phyloP scores from a whole-genome alignment of 2,888 invertebrate species.

The Andrena bicolor region DNA sequence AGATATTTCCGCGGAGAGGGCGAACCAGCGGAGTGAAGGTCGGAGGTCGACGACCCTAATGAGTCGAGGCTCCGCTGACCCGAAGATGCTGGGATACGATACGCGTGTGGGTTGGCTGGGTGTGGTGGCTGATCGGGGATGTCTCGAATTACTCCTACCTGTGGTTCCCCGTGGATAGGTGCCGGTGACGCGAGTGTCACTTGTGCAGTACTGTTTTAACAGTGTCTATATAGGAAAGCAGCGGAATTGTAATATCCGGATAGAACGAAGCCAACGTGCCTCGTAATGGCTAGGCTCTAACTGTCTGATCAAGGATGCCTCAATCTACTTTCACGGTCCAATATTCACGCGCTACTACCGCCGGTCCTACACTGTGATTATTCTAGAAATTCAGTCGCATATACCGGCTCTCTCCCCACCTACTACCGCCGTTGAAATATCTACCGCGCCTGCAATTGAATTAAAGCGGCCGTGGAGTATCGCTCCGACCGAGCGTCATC shows the following conservation, averaged over 20 bases:
- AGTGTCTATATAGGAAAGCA: no score
- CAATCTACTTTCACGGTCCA: no score
- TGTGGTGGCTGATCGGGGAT: background rate
- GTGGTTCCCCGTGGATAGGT: no score
- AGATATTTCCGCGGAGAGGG: background rate
- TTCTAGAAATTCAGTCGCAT: no score
- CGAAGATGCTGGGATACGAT: background rate
- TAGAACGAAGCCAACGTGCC: background rate
- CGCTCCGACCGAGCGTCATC: no score
- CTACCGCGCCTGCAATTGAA: no score
- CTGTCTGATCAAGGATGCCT: background rate
- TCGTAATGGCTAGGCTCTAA: constrained; percentile 7
- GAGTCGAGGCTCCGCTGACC: constrained; percentile 21
- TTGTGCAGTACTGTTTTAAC: no score
- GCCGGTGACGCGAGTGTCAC: no score
- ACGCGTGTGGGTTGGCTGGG: background rate
- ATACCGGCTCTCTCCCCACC: constrained; percentile 5
- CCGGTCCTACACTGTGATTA: no score
- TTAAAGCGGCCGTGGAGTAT: no score
- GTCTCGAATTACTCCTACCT: background rate
- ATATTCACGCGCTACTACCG: no score
- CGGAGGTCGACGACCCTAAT: background rate
- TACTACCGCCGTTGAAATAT: background rate
- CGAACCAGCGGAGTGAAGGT: background rate
- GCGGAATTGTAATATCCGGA: no score